Evolutionary conservation across 2,797 vertebrate genomes (phyloP), one percentile per base, ranked within the genome.

Genomic region (Paramormyrops hopkinsi): DNA sequence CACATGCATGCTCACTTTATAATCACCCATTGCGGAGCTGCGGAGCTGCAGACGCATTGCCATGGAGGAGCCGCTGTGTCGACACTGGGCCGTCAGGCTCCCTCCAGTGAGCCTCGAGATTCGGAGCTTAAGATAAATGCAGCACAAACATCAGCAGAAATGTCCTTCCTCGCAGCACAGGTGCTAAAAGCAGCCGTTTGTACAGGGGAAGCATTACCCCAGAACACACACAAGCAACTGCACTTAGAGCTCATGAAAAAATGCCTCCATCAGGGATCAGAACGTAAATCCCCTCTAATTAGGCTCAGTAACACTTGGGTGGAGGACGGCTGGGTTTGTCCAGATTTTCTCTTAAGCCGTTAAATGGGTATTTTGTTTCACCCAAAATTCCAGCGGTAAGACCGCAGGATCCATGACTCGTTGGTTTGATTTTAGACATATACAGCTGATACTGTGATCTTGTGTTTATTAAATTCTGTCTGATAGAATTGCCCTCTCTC

Each of bases 321-420:
- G 37, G 62, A 69, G 83, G 17, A 33, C 0, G 41, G 76, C 41
- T 86, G 84, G 25, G 25, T 37, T 29, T 69, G 50, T 76, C 33
- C 73, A 84, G 44, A 25, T 56, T 82, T 88, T 88, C 59, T 83
- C 84, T 85, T 53, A 90, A 84, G 87, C 89, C 69, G 82, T 84
- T 90, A 90, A 90, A 90, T 62, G 56, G 46, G 44, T 54, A 33
- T 83, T 88, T 90, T 59, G 76, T 69, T 51, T 73, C 53, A 12
- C 41, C 51, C 33, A 17, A 46, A 41, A 46, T 79, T 41, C 73
- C 73, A 46, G 73, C 19, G 3, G 73, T 79, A n/a, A 79, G 73
- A 46, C 73, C 17, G 19, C 41, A n/a, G 41, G 73, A 44, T 19
- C 19, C 19, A 7, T n/a, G 73, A 46, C 73, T 44, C 7, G 37